Evolutionary conservation across 2,113 vertebrate species (phyloP).

Genomic region (Sakesphorus luctuosus): DNA sequence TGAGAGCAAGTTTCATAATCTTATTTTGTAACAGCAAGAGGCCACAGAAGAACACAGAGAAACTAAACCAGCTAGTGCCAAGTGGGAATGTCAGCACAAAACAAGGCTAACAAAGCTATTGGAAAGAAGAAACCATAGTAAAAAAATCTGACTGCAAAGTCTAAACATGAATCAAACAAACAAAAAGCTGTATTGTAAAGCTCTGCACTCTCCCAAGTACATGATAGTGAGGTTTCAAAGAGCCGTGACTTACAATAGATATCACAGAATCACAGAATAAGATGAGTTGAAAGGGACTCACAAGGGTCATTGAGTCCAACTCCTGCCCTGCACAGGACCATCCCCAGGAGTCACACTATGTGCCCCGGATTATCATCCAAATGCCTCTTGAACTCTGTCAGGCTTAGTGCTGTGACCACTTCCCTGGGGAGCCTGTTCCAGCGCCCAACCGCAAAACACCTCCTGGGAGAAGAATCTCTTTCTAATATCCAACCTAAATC

Average conservation of each 20-base stretch:
- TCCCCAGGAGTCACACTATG: neutral
- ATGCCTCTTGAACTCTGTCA: neutral
- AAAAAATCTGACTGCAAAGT: neutral
- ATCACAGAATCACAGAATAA: neutral
- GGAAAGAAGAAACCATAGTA: neutral
- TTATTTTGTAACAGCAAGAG: slow-evolving; percentile 11
- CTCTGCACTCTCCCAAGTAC: neutral
- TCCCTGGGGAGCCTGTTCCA: neutral
- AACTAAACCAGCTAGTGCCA: neutral
- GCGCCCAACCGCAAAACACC: too few species aligned
- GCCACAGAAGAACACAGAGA: neutral
- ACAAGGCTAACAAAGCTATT: neutral
- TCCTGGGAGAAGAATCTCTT: neutral
- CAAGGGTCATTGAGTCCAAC: neutral
- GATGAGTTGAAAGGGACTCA: neutral
- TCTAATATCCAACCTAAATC: neutral
- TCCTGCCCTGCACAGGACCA: neutral
- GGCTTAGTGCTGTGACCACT: neutral
- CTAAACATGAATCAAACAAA: neutral
- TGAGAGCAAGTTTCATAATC: slow-evolving; percentile 6
- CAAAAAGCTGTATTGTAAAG: neutral
- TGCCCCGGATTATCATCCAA: neutral
- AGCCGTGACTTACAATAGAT: accelerated
- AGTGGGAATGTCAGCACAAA: neutral
- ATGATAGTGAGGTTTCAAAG: neutral